Evolutionary conservation across 2,888 invertebrate genomes (phyloP).

Genomic region (Sesamia inferens): DNA sequence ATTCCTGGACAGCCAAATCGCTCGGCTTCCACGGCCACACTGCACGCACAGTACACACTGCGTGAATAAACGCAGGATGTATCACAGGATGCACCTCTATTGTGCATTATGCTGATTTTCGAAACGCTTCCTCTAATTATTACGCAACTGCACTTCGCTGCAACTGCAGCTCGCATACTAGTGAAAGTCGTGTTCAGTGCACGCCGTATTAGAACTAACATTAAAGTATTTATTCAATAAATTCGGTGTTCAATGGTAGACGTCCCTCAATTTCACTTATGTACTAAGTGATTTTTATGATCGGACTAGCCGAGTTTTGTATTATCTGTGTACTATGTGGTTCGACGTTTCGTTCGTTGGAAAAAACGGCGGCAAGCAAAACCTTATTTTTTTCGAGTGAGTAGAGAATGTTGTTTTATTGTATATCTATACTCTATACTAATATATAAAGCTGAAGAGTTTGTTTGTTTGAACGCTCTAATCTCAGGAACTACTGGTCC

Average conservation of each 20-base stretch:
- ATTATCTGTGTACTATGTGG: conserved; percentile 72
- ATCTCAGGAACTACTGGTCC: too few relatives aligned
- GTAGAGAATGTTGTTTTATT: conserved; percentile 59
- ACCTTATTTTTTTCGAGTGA: conserved; percentile 80
- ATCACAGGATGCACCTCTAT: conserved; percentile 72
- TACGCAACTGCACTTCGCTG: conserved; percentile 62
- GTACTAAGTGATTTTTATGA: conserved; percentile 68
- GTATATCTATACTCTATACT: too few relatives aligned
- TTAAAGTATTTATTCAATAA: conserved; percentile 50
- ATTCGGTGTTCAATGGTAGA: conserved; percentile 45
- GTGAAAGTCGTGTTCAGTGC: conserved; percentile 74
- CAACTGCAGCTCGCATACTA: conserved; percentile 50
- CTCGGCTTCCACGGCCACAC: conserved; percentile 8
- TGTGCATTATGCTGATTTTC: conserved; percentile 75
- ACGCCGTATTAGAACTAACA: conserved; percentile 50
- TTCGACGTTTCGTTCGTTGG: conserved; percentile 79
- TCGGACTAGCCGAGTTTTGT: conserved; percentile 49
- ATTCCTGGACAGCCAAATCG: conserved; percentile 19
- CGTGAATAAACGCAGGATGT: conserved; percentile 72
- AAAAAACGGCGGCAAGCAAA: conserved; percentile 75
- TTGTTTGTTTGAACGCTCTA: too few relatives aligned
- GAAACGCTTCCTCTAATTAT: conserved; percentile 81
- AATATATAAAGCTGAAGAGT: too few relatives aligned
- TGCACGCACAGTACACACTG: conserved; percentile 37
- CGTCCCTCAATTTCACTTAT: conserved; percentile 65